phyloP scores from a whole-genome alignment of 2,113 vertebrate species.

The Tonatia bakeri region DNA sequence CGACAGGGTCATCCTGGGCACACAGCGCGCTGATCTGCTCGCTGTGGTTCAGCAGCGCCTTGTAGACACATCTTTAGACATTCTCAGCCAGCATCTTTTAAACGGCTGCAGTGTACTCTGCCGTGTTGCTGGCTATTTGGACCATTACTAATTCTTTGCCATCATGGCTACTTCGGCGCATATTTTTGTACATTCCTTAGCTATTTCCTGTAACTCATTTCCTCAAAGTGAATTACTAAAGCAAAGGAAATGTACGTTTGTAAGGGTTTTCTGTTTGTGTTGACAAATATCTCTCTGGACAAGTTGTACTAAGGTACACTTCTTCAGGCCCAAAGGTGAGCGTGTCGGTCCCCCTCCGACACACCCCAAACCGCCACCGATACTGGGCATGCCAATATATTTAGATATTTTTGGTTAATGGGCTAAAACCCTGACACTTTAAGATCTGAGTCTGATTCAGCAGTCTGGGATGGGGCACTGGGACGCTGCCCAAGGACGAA shows the following conservation, averaged over 20 bases:
- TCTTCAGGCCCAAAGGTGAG: not conserved
- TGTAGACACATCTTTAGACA: not conserved
- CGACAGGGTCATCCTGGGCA: not conserved
- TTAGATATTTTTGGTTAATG: not conserved
- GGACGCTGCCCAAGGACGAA: not conserved
- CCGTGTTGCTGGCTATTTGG: not conserved
- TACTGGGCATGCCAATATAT: not conserved
- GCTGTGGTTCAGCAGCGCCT: not conserved
- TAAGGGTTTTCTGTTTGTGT: not conserved
- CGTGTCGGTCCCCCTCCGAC: not conserved
- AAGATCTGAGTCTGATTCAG: not conserved
- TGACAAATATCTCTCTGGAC: not conserved
- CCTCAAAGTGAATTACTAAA: not conserved
- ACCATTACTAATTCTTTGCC: not conserved
- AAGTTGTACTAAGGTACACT: not conserved
- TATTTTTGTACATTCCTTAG: not conserved
- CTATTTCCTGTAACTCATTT: not conserved
- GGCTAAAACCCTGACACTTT: not conserved
- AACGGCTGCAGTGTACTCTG: not conserved
- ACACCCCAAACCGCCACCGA: not conserved
- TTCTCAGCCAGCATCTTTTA: not conserved
- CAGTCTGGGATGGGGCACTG: not conserved
- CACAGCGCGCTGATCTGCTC: not conserved
- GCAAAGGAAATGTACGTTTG: not conserved
- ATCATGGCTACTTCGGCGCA: not conserved